phyloP scores from a whole-genome alignment of 2,888 invertebrate species.

The Dynastes hyllus region DNA sequence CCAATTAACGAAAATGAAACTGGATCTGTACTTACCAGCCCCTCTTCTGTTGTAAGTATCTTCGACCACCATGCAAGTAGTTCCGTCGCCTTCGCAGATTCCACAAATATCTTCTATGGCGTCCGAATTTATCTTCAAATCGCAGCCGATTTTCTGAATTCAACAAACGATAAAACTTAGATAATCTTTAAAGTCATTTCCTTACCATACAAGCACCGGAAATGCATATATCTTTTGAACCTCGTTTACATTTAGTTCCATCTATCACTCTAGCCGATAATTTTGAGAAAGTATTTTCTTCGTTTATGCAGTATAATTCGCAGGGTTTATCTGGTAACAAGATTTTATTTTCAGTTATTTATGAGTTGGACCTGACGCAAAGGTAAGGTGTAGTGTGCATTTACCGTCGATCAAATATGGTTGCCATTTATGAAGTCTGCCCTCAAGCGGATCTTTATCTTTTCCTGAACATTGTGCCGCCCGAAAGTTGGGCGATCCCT shows the following conservation, averaged over 20 bases:
- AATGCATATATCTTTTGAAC: constrained; percentile 79
- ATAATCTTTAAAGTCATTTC: neutral
- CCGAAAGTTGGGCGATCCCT: constrained; percentile 69
- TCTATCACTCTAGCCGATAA: constrained; percentile 76
- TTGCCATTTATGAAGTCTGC: constrained; percentile 71
- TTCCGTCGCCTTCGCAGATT: constrained; percentile 80
- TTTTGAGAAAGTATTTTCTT: constrained; percentile 74
- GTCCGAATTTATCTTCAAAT: constrained; percentile 77
- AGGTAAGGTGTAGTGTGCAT: neutral
- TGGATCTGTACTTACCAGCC: constrained; percentile 57
- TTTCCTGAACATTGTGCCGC: constrained; percentile 72
- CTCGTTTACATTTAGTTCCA: constrained; percentile 78
- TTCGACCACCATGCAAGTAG: constrained; percentile 76
- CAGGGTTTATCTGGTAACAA: constrained; percentile 72
- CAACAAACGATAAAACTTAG: constrained; percentile 36
- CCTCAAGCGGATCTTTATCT: constrained; percentile 71
- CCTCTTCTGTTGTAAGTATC: constrained; percentile 72
- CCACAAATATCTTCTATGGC: constrained; percentile 81
- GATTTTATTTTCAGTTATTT: neutral
- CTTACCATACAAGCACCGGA: constrained; percentile 77
- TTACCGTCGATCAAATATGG: constrained; percentile 70
- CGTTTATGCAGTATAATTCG: constrained; percentile 77
- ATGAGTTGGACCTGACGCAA: neutral
- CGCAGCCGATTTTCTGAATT: constrained; percentile 79
- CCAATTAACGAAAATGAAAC: no score